Evolutionary conservation across 2,113 vertebrate species (phyloP).

Genomic region (Forbesichthys papilliferus): DNA sequence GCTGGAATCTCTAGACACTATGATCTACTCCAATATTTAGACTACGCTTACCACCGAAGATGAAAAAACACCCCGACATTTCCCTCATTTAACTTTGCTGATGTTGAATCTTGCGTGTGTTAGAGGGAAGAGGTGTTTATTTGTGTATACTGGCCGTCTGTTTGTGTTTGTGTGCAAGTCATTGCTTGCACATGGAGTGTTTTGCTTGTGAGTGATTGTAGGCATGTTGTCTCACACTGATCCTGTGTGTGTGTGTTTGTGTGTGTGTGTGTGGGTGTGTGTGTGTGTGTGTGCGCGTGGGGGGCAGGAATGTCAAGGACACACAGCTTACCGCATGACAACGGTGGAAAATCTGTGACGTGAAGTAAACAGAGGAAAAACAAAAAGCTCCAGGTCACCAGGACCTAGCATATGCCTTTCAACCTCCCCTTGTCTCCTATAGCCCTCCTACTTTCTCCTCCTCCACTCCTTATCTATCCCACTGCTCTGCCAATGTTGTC

Average conservation of each 20-base stretch:
- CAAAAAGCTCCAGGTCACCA: constrained; percentile 8
- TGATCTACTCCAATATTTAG: constrained; percentile 72
- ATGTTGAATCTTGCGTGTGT: constrained; percentile 21
- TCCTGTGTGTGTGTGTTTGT: not conserved
- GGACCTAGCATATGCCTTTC: constrained; percentile 17
- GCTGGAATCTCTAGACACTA: constrained; percentile 70
- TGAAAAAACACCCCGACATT: constrained; percentile 63
- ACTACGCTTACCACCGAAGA: constrained; percentile 62
- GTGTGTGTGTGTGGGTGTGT: not conserved
- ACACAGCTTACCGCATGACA: not conserved
- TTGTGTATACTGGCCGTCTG: not conserved
- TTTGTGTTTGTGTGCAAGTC: not conserved
- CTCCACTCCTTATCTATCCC: not conserved
- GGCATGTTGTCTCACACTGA: not conserved
- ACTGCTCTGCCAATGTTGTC: not conserved
- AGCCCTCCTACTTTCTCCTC: constrained; percentile 19
- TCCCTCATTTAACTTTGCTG: constrained; percentile 51
- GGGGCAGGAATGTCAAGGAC: not conserved
- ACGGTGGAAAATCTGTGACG: constrained; percentile 1
- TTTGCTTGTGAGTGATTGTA: not conserved
- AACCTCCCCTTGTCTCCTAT: constrained; percentile 27
- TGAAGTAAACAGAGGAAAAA: constrained; percentile 1
- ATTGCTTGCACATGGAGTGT: not conserved
- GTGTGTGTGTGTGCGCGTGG: not conserved
- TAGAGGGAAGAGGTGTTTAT: constrained; percentile 9